Evolutionary conservation across 2,113 vertebrate species (phyloP), one percentile per base, ranked within the genome.

Genomic region (Xyliphius kryptos): DNA sequence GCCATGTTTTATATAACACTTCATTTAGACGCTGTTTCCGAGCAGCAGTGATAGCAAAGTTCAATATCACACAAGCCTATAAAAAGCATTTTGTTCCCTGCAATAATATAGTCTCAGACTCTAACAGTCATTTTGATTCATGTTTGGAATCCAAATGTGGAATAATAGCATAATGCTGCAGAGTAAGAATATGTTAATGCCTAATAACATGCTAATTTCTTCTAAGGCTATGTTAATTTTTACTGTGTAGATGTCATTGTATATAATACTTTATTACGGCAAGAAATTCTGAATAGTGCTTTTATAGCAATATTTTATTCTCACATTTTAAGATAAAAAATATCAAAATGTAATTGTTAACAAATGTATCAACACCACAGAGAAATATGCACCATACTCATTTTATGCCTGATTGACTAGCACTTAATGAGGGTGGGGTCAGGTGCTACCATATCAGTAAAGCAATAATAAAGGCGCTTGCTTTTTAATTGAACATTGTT

Each of bases 401-500:
- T 89, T 89, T 89, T 84, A 89, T 78, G 83, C 72, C 74, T 85
- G 82, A 81, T 61, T 53, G 81, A 79, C 40, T 74, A 59, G 75
- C 80, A 83, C 84, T 85, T 83, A 81, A 81, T 77, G 74, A 64
- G 26, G 46, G 61, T 74, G 75, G 71, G 68, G 72, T 72, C 74
- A 48, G 74, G 71, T 67, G 65, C 16, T 58, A 53, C 59, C 65
- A 71, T 80, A 80, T 72, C 83, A 85, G 81, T 84, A 83, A 80
- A 78, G 77, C 73, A 83, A 86, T 85, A 85, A 84, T 79, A 69
- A 73, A 85, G 75, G 80, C 70, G 73, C 83, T 85, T 76, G 78
- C 72, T 75, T 84, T 87, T 87, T 87, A 89, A 89, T 88, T 87
- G 87, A 82, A 89, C 83, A 83, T 84, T 84, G 83, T 87, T 79